A percentile compares a stretch with the other conserved stretches of the same genome.
These are phyloP conservation scores for Cololabis saira DNA, from an alignment of 2,113 vertebrate genomes.

Conservation along the genomic window DNA sequence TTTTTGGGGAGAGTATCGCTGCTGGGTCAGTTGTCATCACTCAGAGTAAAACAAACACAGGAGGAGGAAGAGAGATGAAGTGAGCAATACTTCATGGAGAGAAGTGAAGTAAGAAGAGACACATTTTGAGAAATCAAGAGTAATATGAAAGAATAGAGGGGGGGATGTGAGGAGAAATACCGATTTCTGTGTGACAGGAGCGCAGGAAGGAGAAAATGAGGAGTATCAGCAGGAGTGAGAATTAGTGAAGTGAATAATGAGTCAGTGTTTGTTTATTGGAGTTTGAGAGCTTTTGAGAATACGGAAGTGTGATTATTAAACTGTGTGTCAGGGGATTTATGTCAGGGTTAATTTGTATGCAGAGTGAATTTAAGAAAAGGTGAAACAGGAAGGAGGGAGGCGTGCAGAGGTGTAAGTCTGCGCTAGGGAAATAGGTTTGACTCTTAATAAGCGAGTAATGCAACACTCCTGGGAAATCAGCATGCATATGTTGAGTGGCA, in stretches of 20 bases:
- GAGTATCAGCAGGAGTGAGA: constrained; percentile 16
- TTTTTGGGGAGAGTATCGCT: constrained; percentile 39
- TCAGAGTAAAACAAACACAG: constrained; percentile 19
- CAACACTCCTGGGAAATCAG: neutral
- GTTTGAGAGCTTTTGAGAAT: constrained; percentile 24
- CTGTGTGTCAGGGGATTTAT: neutral
- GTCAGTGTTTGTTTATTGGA: constrained; percentile 17
- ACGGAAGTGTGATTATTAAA: constrained; percentile 6
- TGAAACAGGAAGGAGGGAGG: neutral
- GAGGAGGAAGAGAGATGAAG: constrained; percentile 9
- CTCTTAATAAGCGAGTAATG: neutral
- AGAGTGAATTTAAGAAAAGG: constrained; percentile 10
- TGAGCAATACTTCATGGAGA: constrained; percentile 32
- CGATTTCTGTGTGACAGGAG: constrained; percentile 18
- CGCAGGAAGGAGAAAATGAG: constrained; percentile 1
- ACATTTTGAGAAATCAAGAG: neutral
- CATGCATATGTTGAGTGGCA: neutral
- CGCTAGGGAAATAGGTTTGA: neutral
- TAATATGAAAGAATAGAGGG: no score
- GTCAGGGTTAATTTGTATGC: neutral
- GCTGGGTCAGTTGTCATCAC: constrained; percentile 61
- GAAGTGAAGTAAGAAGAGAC: constrained; percentile 13
- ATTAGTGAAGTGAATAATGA: constrained; percentile 34
- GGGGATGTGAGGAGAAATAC: no score
- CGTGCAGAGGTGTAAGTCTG: no score